Conservation (phyloP, 2,888 invertebrate species). For the Habrosyne pyritoides region DNA sequence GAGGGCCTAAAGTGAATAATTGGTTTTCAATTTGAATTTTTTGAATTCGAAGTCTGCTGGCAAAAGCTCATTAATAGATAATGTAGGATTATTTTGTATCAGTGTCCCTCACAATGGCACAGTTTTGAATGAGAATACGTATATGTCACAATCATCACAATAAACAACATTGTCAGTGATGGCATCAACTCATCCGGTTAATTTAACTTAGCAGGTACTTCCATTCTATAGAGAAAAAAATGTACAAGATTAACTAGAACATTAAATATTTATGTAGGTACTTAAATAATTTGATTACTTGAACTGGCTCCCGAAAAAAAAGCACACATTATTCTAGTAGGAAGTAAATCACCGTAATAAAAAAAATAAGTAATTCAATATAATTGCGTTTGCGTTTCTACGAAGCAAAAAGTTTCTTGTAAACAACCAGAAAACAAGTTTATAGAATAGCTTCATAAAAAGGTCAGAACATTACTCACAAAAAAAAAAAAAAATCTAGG, state of each 20-base stretch:
- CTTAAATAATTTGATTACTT: too few species aligned
- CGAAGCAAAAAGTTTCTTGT: background rate
- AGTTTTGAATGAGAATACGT: conserved; percentile 45
- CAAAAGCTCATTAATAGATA: background rate
- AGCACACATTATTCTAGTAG: too few species aligned
- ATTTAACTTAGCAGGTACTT: conserved; percentile 32
- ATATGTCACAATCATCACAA: conserved; percentile 20
- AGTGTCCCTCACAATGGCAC: conserved; percentile 47
- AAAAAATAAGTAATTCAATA: background rate
- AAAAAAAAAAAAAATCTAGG: conserved; percentile 9
- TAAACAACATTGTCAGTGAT: conserved; percentile 46
- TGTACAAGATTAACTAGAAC: too few species aligned
- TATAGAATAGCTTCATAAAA: conserved; percentile 19
- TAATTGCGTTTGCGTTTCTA: too few species aligned
- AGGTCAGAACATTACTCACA: background rate
- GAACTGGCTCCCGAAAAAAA: too few species aligned
- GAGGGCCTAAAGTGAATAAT: too few species aligned
- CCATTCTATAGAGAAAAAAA: conserved; percentile 14
- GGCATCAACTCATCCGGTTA: conserved; percentile 50
- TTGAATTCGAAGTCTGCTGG: too few species aligned
- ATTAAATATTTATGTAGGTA: too few species aligned
- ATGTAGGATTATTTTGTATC: conserved; percentile 18
- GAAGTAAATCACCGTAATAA: too few species aligned
- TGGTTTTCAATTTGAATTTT: too few species aligned
- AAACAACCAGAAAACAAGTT: conserved; percentile 21